Evolutionary conservation across 2,888 invertebrate genomes (phyloP), one percentile per base, ranked within the genome.

Genomic region (Epistrophe grossulariae): DNA sequence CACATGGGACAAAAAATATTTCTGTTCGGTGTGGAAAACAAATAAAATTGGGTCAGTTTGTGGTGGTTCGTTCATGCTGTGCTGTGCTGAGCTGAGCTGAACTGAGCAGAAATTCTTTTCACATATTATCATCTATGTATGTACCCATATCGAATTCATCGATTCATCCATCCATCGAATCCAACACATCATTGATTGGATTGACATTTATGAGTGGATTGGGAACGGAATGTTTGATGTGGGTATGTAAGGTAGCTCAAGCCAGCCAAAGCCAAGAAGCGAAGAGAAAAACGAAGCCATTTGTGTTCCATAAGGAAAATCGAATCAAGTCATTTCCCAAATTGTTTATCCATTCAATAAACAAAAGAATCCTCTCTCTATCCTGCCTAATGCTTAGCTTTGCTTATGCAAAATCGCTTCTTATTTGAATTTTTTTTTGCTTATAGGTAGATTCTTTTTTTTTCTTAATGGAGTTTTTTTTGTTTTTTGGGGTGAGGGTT

Each of bases 21-120:
- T 59, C 24, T 31, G 10, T 45, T n/a, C 62, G 48, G 11, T 17
- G 9, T 43, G 40, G 17, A 59, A 50, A 45, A 38, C 48, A 71
- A 76, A 87, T 79, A 87, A 83, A 87, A 87, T 87, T 87, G 83
- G 87, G 87, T 83, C 87, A 87, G 82, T 79, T 83, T 87, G 87
- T 79, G 79, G 79, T 74, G 35, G 35, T 62, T 62, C 9, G 35
- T 62, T 62, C 9, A 31, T 31, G 28, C 55, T 9, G 35, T 52
- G 38, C 19, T 66, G 48, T 62, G 62, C 79, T 87, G 52, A 79
- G 66, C 76, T 9, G 35, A 68, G 38, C 19, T 66, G 48, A 70
- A 62, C 79, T 87, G 52, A 79, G 66, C 76, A 50, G 50, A 66
- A 64, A 62, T 73, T 72, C 48, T 79, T 64, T 28, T 57, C 55